These are phyloP conservation scores for Meandrina meandrites DNA, from an alignment of 92 coral and sea anemone species.

Conservation along the genomic window DNA sequence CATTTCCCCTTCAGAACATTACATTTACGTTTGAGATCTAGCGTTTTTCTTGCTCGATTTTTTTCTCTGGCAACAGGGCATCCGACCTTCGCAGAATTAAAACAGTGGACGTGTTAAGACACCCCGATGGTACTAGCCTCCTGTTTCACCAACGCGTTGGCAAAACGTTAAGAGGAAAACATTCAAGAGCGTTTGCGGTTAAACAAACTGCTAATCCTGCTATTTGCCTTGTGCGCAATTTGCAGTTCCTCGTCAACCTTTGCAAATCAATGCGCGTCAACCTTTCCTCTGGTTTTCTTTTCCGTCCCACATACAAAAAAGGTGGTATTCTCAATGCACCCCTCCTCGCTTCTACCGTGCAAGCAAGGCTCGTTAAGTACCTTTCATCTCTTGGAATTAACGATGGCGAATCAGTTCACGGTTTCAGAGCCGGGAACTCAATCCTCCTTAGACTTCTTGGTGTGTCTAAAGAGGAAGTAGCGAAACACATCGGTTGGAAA, in stretches of 20 bases:
- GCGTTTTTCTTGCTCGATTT: constrained; percentile 43
- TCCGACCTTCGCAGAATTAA: constrained; percentile 64
- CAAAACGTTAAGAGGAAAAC: constrained; percentile 52
- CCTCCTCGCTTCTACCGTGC: constrained; percentile 47
- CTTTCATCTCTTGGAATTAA: constrained; percentile 35
- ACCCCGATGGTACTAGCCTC: constrained; percentile 12
- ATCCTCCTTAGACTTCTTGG: constrained; percentile 61
- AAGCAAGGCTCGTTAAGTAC: constrained; percentile 43
- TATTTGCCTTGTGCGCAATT: constrained; percentile 63
- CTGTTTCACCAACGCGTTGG: constrained; percentile 61
- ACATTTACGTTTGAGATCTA: constrained; percentile 35
- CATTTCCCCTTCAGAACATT: constrained; percentile 17
- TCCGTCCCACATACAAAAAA: constrained; percentile 40
- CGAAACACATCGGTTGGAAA: constrained; percentile 53
- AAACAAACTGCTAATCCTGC: constrained; percentile 52
- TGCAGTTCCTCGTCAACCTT: constrained; percentile 39
- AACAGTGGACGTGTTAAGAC: background rate
- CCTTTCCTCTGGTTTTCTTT: constrained; percentile 49
- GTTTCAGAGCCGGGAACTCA: constrained; percentile 62
- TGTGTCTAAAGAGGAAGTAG: constrained; percentile 57
- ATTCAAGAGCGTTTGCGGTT: constrained; percentile 43
- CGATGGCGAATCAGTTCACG: constrained; percentile 52
- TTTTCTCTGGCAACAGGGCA: constrained; percentile 53
- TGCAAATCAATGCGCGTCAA: constrained; percentile 40
- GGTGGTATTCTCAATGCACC: constrained; percentile 35